Conservation (phyloP, 1,140 invertebrate genomes). For the Bombus polaris region DNA sequence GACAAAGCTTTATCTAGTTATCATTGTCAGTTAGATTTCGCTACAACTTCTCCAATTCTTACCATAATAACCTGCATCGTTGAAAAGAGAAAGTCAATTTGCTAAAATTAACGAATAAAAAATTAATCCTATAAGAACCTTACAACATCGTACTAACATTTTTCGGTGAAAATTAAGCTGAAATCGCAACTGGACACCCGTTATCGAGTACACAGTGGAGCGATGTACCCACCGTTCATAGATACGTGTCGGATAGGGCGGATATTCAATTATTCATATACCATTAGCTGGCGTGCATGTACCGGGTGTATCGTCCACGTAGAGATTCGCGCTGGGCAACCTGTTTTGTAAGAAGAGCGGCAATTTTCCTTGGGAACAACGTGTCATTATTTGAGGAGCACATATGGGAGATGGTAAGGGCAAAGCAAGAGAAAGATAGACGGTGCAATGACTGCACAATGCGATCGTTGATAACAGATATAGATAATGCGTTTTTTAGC, state of each 20-base stretch:
- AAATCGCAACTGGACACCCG: slow-evolving; percentile 50
- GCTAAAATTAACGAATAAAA: neutral
- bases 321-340: slow-evolving; percentile 47
- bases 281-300: slow-evolving; percentile 61
- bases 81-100: neutral
- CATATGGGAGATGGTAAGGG: neutral
- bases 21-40: neutral
- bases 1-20: neutral
- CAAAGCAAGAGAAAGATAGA: neutral
- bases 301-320: slow-evolving; percentile 55
- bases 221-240: slow-evolving; percentile 50
- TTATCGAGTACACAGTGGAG: slow-evolving; percentile 39
- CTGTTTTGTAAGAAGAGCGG: slow-evolving; percentile 49
- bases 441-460: slow-evolving; percentile 46
- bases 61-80: neutral
- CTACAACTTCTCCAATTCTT: neutral
- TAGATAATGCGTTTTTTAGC: slow-evolving; percentile 71
- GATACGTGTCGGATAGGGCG: slow-evolving; percentile 62
- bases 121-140: neutral
- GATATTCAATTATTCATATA: slow-evolving; percentile 74
- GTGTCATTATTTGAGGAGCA: slow-evolving; percentile 49
- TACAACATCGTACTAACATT: neutral
- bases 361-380: slow-evolving; percentile 57
- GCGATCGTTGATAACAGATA: slow-evolving; percentile 59
- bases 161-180: neutral